Base-by-base conservation (phyloP, 2,888 invertebrate species). In the Agonopterix arenella region DNA sequence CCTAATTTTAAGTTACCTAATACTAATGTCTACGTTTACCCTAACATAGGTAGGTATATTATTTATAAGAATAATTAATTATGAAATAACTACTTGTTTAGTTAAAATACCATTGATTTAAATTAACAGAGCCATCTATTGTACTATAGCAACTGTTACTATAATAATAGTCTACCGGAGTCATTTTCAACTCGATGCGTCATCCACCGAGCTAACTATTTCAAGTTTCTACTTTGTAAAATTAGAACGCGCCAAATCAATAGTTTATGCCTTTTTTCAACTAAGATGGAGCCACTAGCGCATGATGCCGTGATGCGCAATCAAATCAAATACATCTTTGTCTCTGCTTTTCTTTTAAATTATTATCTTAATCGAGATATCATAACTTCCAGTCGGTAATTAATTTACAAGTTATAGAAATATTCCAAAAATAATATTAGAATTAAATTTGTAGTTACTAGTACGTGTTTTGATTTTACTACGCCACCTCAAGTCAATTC, bases 241-340 rank as follows among this genome's bases (percentile, higher is more conserved):
- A 69, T 70, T 74, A 76, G 75, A 78, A 73, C 73, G 66, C 70
- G 61, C 51, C 59, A 66, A 76, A 84, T 84, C 83, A 80, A 82
- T 84, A 11, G 64, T 66, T 64, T 53, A 48, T 43, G 36, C 36
- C 51, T 53, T 52, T 52, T 54, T 49, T 49, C 53, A 60, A 28
- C 56, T 65, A 68, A 84, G 85, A 80, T 75, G 84, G 81, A 83
- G 77, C 57, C 77, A 76, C 75, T 70, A 36, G 16, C 16, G 42
- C 49, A 47, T 47, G 52, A 18, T 56, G 62, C 50, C 28, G 5
- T 46, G 53, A 18, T 56, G 62, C 61, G 63, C 60, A 68, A 60
- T 63, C 66, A 67, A 57, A 10, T 47, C n/a, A 40, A n/a, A 40
- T 28, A 28, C 28, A 28, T 28, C 5, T 28, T 5, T 28, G 7